Conservation (phyloP, 2,113 vertebrate genomes). For the Amphiprion ocellaris region DNA sequence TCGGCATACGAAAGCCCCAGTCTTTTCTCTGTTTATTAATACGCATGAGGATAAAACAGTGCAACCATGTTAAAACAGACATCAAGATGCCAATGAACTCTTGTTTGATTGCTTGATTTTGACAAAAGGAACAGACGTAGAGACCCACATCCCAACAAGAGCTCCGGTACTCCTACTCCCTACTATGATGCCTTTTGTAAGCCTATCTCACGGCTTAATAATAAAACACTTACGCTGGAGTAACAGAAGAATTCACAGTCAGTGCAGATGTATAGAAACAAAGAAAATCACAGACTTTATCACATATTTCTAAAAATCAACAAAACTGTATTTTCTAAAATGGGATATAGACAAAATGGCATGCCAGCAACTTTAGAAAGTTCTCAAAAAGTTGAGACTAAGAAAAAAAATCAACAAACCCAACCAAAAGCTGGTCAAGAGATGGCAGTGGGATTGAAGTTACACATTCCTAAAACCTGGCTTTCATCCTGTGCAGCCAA, state of each 20-base stretch:
- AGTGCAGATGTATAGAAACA: slow-evolving; percentile 47
- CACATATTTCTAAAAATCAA: slow-evolving; percentile 33
- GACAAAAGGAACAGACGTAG: slow-evolving; percentile 22
- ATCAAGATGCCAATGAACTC: neutral
- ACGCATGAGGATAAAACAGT: slow-evolving; percentile 58
- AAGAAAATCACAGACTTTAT: slow-evolving; percentile 16
- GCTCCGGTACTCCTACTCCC: slow-evolving; percentile 1
- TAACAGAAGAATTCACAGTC: slow-evolving; percentile 36
- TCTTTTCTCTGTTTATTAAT: slow-evolving; percentile 62
- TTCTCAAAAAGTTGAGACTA: neutral
- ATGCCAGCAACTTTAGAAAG: slow-evolving; percentile 12
- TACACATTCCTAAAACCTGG: slow-evolving; percentile 12
- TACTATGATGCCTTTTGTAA: slow-evolving; percentile 13
- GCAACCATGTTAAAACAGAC: slow-evolving; percentile 57
- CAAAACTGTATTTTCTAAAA: slow-evolving; percentile 16
- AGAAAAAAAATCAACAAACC: neutral
- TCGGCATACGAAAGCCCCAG: neutral
- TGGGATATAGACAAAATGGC: slow-evolving; percentile 14
- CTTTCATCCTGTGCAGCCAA: neutral
- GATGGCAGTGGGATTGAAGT: neutral
- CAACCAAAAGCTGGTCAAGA: slow-evolving; percentile 8
- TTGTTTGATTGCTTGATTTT: neutral
- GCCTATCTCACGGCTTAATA: slow-evolving; percentile 2
- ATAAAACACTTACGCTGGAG: slow-evolving; percentile 28
- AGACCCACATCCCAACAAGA: slow-evolving; percentile 8